Evolutionary conservation across 2,113 vertebrate genomes (phyloP).

Genomic region (Cygnus buccinator): DNA sequence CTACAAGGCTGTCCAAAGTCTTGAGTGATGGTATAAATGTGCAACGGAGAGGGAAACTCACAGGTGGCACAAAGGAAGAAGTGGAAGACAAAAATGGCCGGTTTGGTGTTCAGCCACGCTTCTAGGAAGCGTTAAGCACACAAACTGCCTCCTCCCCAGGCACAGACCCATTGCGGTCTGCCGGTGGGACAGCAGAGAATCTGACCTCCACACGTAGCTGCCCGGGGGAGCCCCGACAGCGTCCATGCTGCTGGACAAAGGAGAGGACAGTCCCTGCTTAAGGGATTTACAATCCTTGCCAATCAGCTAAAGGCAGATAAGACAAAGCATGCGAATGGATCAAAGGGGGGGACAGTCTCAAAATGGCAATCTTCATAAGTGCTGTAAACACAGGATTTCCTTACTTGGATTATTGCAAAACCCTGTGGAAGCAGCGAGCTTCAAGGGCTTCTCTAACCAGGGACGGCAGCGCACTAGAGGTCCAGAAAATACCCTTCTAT

Average conservation of each 20-base stretch:
- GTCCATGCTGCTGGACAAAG: background rate
- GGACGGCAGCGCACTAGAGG: background rate
- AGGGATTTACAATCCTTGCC: slow-evolving; percentile 2
- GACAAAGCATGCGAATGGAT: background rate
- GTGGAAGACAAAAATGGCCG: background rate
- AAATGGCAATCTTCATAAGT: slow-evolving; percentile 19
- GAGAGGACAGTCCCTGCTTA: background rate
- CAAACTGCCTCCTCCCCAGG: background rate
- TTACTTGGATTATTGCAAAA: slow-evolving; percentile 44
- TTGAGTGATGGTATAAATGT: background rate
- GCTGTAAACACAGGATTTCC: slow-evolving; percentile 54
- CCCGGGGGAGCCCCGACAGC: background rate
- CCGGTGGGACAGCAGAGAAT: background rate
- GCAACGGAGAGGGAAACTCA: background rate
- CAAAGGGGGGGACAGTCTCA: background rate
- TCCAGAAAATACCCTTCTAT: background rate
- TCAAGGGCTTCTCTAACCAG: background rate
- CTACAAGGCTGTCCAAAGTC: background rate
- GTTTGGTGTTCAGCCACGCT: background rate
- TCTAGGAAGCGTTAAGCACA: background rate
- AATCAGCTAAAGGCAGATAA: background rate
- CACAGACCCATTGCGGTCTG: background rate
- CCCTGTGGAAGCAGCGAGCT: background rate
- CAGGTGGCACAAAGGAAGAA: background rate
- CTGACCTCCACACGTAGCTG: background rate